Base-by-base conservation (phyloP, 2,113 vertebrate species). In the Brachyhypopomus gauderio region DNA sequence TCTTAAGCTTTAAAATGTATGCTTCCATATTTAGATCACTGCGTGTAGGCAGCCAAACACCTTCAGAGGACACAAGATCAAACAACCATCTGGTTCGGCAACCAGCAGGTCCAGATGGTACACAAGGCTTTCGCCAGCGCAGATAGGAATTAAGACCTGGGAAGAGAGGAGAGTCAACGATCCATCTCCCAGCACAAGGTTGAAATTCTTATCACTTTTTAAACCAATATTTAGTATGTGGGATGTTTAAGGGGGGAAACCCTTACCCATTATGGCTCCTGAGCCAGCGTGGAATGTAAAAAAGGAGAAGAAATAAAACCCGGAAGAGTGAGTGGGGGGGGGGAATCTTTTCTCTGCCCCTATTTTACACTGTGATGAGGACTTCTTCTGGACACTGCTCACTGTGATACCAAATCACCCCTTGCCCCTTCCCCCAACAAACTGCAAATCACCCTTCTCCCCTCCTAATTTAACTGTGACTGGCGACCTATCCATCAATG, bases 51-150 rank as follows among this genome's bases (percentile, higher is more conserved):
- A 94, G 95, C 80, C 77, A 85, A 80, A 76, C 86, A 85, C 89
- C 91, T 86, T 94, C 94, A 0, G 97, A 98, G 81, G 97, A 98
- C 78, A 89, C 86, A 89, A 89, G 96, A 81, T 94, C 95, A 89
- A 94, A 95, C 93, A 96, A 94, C 88, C 94, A 96, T 81, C 93
- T 95, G 90, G 95, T 97, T 87, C 90, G 96, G 84, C 96, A 98
- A 88, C 96, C 97, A 3, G 90, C 94, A 85, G 95, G 96, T 86
- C 96, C 97, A 14, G 97, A 98, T 60, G 95, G 96, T 85, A 96
- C 95, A 70, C 97, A 96, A 73, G 97, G 97, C 88, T 97, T 98
- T 94, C 94, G 94, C 87, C 96, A 98, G 80, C 94, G 96, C 93
- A 98, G 97, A 98, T 99, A 97, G 93, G 78, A 81, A 75, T 86